Conservation (phyloP, 2,888 invertebrate species). For the Cerastoderma edule region DNA sequence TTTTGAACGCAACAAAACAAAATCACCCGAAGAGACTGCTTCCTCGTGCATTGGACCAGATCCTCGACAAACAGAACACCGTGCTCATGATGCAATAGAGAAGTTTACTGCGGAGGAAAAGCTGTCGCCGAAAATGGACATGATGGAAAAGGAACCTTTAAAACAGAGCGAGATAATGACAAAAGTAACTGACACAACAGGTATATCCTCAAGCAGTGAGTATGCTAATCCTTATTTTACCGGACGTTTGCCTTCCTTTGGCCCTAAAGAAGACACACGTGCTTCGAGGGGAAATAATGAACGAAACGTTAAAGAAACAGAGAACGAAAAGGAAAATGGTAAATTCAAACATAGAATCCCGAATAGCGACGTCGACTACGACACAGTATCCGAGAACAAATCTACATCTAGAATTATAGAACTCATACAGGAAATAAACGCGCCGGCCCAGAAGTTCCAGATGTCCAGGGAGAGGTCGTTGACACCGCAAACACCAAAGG, state of each 20-base stretch:
- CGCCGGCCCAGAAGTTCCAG: slow-evolving; percentile 10
- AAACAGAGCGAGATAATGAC: no score
- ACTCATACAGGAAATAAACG: slow-evolving; percentile 38
- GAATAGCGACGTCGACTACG: background rate
- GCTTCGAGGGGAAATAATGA: background rate
- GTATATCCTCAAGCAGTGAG: background rate
- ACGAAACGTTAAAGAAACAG: background rate
- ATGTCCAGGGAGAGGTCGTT: slow-evolving; percentile 36
- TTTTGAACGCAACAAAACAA: background rate
- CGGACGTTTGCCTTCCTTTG: slow-evolving; percentile 41
- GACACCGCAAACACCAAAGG: slow-evolving; percentile 16
- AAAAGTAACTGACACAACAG: background rate
- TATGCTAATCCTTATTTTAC: slow-evolving; percentile 32
- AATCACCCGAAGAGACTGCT: no score
- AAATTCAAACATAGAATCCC: background rate
- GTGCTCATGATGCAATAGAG: no score
- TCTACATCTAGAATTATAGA: slow-evolving; percentile 30
- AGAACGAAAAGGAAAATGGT: no score
- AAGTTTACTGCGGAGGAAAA: no score
- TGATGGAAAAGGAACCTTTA: no score
- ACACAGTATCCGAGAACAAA: slow-evolving; percentile 3
- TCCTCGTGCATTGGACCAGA: no score
- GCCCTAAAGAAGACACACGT: background rate
- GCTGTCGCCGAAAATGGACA: no score
- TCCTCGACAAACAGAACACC: no score